Evolutionary conservation across 2,888 invertebrate genomes (phyloP).

Genomic region (Netelia inedita): DNA sequence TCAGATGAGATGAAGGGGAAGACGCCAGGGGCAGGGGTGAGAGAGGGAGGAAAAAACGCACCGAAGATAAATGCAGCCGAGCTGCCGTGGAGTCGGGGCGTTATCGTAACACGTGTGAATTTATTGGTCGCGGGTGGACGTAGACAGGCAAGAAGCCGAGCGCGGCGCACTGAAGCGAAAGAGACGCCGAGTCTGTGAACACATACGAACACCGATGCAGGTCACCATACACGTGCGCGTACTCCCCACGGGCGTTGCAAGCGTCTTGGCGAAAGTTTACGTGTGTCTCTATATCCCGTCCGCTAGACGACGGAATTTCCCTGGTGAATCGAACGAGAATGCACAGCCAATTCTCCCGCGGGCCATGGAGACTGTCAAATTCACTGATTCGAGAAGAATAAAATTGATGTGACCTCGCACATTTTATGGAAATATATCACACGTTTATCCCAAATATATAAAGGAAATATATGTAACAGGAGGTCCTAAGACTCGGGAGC

Average conservation of each 20-base stretch:
- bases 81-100: constrained; percentile 60
- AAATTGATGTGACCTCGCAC: constrained; percentile 35
- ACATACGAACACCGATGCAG: constrained; percentile 16
- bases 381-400: constrained; percentile 63
- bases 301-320: constrained; percentile 79
- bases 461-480: no score
- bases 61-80: constrained; percentile 55
- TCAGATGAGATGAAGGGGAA: constrained; percentile 40
- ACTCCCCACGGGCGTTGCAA: constrained; percentile 61
- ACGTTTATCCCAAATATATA: neutral
- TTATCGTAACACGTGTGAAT: constrained; percentile 70
- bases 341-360: constrained; percentile 62
- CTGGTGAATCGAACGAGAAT: constrained; percentile 74
- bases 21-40: neutral
- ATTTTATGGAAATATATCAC: constrained; percentile 1
- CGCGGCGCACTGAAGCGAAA: constrained; percentile 43
- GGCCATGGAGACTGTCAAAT: constrained; percentile 64
- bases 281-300: constrained; percentile 71
- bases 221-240: constrained; percentile 12
- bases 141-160: constrained; percentile 53
- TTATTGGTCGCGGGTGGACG: constrained; percentile 65
- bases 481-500: no score
- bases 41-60: neutral
- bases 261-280: constrained; percentile 77
- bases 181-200: constrained; percentile 29